These are phyloP conservation scores for Thaleichthys pacificus DNA, from an alignment of 2,797 vertebrate genomes.

Conservation along the genomic window DNA sequence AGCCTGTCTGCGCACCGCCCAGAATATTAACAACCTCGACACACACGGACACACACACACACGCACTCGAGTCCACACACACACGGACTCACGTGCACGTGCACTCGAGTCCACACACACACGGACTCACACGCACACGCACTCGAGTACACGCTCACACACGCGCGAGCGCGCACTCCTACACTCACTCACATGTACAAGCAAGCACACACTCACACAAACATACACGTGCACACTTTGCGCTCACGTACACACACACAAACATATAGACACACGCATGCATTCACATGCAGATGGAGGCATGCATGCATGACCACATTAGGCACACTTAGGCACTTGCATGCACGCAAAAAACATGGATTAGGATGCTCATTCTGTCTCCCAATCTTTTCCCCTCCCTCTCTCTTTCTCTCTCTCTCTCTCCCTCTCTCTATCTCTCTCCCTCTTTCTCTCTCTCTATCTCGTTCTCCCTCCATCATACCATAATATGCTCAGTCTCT, in stretches of 20 bases:
- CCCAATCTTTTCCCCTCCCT: not conserved
- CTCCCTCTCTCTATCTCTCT: not conserved
- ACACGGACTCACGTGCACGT: not conserved
- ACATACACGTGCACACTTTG: not conserved
- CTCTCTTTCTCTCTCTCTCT: not conserved
- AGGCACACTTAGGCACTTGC: not conserved
- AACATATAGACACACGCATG: not conserved
- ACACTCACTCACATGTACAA: too few species aligned
- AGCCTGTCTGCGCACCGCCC: conserved; percentile 45
- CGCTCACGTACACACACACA: not conserved
- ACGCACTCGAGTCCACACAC: not conserved
- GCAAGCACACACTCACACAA: not conserved
- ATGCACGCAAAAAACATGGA: not conserved
- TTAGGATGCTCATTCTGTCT: not conserved
- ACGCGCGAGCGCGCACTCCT: too few species aligned
- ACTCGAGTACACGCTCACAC: too few species aligned
- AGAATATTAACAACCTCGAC: conserved; percentile 63
- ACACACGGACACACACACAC: not conserved
- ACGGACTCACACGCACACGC: too few species aligned
- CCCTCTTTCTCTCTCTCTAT: not conserved
- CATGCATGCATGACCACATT: not conserved
- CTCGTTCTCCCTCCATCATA: not conserved
- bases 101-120: too few species aligned
- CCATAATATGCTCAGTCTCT: conserved; percentile 28
- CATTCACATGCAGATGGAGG: not conserved